Conservation (phyloP, 1,140 invertebrate genomes). For the Cyclargus thomasi region DNA sequence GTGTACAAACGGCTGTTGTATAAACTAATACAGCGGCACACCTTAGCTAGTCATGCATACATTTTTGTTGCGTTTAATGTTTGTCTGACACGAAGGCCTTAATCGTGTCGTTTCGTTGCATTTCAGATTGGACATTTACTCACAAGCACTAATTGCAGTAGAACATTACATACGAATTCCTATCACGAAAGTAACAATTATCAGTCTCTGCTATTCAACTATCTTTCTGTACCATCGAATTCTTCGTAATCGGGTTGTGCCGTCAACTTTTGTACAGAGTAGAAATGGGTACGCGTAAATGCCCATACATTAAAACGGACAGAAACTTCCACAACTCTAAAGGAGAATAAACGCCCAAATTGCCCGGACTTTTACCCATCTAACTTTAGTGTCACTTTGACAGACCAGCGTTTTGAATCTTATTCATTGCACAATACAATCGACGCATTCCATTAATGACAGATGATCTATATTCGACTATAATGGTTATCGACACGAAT, state of each 20-base stretch:
- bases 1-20: no score
- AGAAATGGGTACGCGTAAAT: no score
- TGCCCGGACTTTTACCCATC: no score
- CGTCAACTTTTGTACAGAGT: no score
- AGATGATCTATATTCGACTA: background rate
- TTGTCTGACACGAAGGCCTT: background rate
- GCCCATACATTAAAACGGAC: no score
- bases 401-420: background rate
- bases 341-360: no score
- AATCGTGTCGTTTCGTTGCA: background rate
- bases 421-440: no score
- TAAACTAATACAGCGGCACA: background rate
- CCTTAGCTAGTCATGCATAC: background rate
- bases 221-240: constrained; percentile 4
- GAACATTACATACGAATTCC: constrained; percentile 4
- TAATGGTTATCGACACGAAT: background rate
- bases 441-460: background rate
- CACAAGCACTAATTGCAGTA: background rate
- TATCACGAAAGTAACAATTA: constrained; percentile 13
- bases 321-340: no score
- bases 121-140: background rate
- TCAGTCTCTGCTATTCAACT: constrained; percentile 7
- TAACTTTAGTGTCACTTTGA: background rate
- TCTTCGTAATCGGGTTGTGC: background rate
- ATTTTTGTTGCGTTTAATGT: constrained; percentile 8